phyloP scores from a whole-genome alignment of 1,140 invertebrate species.

The Anastrepha obliqua region DNA sequence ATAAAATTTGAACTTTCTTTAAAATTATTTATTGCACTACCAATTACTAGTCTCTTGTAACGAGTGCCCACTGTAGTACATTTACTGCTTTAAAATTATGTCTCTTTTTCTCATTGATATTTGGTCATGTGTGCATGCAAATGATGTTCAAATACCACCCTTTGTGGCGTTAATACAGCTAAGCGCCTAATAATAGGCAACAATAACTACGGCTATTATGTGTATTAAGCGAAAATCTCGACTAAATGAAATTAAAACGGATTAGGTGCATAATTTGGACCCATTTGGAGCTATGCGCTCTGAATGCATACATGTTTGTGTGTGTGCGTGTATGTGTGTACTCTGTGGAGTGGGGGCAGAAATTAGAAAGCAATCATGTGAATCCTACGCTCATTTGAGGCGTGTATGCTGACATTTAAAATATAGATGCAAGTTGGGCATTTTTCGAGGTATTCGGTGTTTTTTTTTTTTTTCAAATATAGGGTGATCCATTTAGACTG shows the following conservation, averaged over 20 bases:
- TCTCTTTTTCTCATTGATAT: not conserved
- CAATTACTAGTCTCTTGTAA: not conserved
- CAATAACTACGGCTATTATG: not conserved
- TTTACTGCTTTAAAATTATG: not conserved
- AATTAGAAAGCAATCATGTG: not conserved
- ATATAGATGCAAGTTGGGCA: no score
- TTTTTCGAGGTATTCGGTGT: no score
- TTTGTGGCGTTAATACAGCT: not conserved
- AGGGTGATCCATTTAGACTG: no score
- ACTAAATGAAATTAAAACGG: constrained; percentile 43
- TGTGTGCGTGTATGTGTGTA: not conserved
- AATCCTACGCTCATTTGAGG: not conserved
- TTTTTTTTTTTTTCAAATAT: no score
- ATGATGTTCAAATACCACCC: no score
- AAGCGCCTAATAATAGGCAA: constrained; percentile 26
- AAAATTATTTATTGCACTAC: not conserved
- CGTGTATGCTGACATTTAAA: no score
- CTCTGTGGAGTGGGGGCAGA: not conserved
- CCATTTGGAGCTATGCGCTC: no score
- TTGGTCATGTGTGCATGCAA: no score
- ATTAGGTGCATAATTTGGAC: not conserved
- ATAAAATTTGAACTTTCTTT: no score
- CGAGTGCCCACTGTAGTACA: not conserved
- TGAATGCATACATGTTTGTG: not conserved
- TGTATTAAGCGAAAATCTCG: not conserved